Percentiles rank a stretch among this genome's conserved stretches.
phyloP scores from a whole-genome alignment of 2,888 invertebrate species.

The Lycophotia porphyrea region DNA sequence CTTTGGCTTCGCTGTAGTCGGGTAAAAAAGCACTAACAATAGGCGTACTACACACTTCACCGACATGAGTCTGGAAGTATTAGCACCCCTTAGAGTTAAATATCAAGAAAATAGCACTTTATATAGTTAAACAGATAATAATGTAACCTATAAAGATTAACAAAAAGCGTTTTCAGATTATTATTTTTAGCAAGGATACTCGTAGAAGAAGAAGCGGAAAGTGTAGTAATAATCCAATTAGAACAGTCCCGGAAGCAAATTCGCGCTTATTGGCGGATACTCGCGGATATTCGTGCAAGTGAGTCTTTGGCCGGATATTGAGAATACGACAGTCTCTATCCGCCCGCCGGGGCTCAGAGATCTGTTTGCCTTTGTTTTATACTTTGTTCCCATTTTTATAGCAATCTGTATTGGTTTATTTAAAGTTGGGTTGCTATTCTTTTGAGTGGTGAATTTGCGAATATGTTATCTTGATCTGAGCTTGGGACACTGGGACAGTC shows the following conservation, averaged over 20 bases:
- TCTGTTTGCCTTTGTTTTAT: conserved; percentile 17
- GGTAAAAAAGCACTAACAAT: no score
- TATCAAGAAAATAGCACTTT: background rate
- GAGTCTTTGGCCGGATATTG: conserved; percentile 53
- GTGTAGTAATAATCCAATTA: conserved; percentile 36
- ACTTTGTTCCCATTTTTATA: conserved; percentile 24
- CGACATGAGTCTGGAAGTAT: background rate
- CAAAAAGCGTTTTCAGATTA: background rate
- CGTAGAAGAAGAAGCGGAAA: background rate
- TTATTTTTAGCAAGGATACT: background rate
- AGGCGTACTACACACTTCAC: background rate
- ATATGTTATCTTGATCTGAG: background rate
- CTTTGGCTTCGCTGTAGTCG: no score
- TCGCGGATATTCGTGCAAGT: conserved; percentile 25
- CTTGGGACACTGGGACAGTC: no score
- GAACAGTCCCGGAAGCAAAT: conserved; percentile 6
- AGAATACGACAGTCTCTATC: conserved; percentile 17
- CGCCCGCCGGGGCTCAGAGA: background rate
- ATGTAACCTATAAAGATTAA: no score
- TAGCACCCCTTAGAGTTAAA: background rate
- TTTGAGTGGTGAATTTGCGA: background rate
- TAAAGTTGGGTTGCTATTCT: background rate
- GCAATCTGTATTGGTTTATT: conserved; percentile 11
- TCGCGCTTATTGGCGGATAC: conserved; percentile 21
- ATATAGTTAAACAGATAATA: background rate